Conservation (phyloP, 2,888 invertebrate genomes). For the Acronicta psi region DNA sequence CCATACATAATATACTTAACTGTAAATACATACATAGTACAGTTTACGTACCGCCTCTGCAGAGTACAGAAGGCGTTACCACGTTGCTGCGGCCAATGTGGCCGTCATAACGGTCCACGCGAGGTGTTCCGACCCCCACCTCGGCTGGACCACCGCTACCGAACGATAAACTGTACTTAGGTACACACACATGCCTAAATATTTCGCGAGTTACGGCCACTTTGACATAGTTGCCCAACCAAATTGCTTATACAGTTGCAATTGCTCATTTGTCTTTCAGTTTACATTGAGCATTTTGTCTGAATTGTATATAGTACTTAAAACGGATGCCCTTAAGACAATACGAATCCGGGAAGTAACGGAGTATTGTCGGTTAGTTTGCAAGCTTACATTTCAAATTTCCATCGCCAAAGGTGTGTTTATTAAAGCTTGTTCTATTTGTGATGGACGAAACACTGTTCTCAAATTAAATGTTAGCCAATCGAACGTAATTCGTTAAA, state of each 20-base stretch:
- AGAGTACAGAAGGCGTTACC: conserved; percentile 66
- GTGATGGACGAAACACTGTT: conserved; percentile 17
- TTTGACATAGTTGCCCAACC: conserved; percentile 39
- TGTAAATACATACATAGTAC: conserved; percentile 35
- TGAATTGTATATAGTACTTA: conserved; percentile 17
- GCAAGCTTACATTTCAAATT: conserved; percentile 33
- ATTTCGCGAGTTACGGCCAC: conserved; percentile 50
- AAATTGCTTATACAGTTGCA: conserved; percentile 37
- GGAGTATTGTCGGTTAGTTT: conserved; percentile 42
- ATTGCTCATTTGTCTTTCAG: conserved; percentile 24
- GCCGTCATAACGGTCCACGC: conserved; percentile 63
- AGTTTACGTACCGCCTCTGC: conserved; percentile 65
- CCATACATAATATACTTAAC: conserved; percentile 46
- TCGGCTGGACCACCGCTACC: conserved; percentile 55
- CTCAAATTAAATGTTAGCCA: neutral
- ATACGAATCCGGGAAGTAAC: conserved; percentile 55
- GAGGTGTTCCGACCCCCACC: conserved; percentile 65
- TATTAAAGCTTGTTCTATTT: conserved; percentile 13
- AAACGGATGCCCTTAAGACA: conserved; percentile 57
- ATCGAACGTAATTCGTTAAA: conserved; percentile 6
- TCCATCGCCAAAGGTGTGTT: conserved; percentile 38
- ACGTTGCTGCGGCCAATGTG: conserved; percentile 61
- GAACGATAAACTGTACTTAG: conserved; percentile 59
- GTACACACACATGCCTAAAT: conserved; percentile 51
- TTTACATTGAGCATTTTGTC: conserved; percentile 21